Evolutionary conservation across 2,888 invertebrate species (phyloP).

Genomic region (Lampropteryx suffumata): DNA sequence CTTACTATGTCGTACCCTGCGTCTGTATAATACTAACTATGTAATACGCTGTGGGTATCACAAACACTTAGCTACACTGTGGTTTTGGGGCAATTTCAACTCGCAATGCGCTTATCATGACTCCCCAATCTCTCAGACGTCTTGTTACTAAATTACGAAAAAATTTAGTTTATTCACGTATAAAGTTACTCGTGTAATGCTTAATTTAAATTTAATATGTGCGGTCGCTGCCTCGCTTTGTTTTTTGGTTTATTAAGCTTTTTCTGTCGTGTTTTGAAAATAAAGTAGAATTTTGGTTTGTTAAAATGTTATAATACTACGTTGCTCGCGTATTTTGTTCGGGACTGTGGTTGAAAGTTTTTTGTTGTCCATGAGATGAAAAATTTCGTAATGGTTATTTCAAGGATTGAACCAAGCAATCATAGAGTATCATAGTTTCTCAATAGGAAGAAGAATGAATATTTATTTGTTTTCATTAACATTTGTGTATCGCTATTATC

Average conservation of each 20-base stretch:
- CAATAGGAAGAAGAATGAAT: constrained; percentile 1
- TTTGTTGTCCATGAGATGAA: background rate
- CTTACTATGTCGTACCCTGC: constrained; percentile 26
- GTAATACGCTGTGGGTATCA: background rate
- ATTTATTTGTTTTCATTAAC: background rate
- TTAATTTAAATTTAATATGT: constrained; percentile 48
- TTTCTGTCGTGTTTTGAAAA: constrained; percentile 7
- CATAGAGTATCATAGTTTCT: constrained; percentile 1
- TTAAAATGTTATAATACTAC: too few relatives aligned
- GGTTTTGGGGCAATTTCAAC: constrained; percentile 59
- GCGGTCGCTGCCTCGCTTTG: constrained; percentile 19
- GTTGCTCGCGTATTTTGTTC: too few relatives aligned
- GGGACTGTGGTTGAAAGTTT: too few relatives aligned
- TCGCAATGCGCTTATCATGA: constrained; percentile 48
- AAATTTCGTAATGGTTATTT: background rate
- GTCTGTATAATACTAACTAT: constrained; percentile 29
- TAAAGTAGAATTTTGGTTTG: background rate
- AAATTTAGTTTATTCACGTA: constrained; percentile 46
- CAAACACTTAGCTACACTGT: background rate
- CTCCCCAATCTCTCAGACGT: constrained; percentile 44
- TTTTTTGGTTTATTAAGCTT: constrained; percentile 5
- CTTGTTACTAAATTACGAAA: constrained; percentile 44
- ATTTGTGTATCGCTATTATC: too few relatives aligned
- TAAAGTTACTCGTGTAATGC: constrained; percentile 34
- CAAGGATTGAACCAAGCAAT: background rate